These are phyloP conservation scores for Gymnodraco acuticeps DNA, from an alignment of 2,797 vertebrate genomes.

Conservation along the genomic window DNA sequence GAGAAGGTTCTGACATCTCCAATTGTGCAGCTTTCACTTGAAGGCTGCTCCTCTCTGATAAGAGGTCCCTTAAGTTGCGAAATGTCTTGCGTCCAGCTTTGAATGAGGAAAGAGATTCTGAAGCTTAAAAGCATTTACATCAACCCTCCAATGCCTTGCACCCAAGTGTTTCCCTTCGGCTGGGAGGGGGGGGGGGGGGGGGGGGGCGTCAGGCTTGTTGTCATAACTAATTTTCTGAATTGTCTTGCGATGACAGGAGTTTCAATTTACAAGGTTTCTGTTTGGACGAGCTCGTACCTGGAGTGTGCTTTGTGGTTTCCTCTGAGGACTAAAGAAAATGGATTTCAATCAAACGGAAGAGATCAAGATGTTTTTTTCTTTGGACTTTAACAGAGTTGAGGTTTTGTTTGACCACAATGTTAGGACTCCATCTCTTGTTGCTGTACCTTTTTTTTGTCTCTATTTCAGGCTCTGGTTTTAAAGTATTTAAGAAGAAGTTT, in stretches of 20 bases:
- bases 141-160: constrained; percentile 4
- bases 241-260: constrained; percentile 58
- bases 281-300: constrained; percentile 43
- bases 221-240: constrained; percentile 63
- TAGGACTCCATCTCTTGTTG: constrained; percentile 22
- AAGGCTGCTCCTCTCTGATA: constrained; percentile 53
- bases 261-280: constrained; percentile 43
- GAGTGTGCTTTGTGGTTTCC: constrained; percentile 44
- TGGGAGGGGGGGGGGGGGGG: constrained; percentile 3
- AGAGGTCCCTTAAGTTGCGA: constrained; percentile 53
- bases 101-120: constrained; percentile 30
- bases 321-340: constrained; percentile 45
- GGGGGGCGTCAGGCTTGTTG: constrained; percentile 27
- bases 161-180: constrained; percentile 40
- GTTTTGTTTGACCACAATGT: constrained; percentile 20
- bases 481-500: no score
- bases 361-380: constrained; percentile 34
- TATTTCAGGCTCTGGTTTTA: constrained; percentile 6
- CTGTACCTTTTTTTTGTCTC: constrained; percentile 9
- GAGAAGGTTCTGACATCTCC: constrained; percentile 58
- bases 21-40: constrained; percentile 48
- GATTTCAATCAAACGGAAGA: constrained; percentile 47
- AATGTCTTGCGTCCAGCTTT: constrained; percentile 48
- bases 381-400: constrained; percentile 44
- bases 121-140: constrained; percentile 48